phyloP scores from a whole-genome alignment of 2,797 vertebrate genomes.

The Balearica regulorum region DNA sequence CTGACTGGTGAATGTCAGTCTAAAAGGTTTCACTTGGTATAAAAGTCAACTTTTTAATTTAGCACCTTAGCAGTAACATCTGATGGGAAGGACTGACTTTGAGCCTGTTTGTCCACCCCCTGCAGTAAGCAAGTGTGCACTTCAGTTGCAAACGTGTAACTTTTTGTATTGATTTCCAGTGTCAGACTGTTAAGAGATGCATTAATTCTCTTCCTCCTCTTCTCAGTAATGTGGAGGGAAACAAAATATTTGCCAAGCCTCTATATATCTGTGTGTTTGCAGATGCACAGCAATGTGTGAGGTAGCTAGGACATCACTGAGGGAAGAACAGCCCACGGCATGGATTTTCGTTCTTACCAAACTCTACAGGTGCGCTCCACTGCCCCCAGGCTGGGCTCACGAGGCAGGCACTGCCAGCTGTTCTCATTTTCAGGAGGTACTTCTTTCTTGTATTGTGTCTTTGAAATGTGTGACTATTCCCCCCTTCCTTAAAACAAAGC shows the following conservation, averaged over 20 bases:
- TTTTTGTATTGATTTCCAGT: neutral
- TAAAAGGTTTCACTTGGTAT: neutral
- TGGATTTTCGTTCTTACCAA: neutral
- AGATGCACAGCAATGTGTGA: neutral
- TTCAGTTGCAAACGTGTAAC: neutral
- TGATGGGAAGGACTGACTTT: neutral
- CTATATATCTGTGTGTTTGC: accelerated
- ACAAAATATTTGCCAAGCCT: neutral
- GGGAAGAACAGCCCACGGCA: neutral
- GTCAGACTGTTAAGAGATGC: neutral
- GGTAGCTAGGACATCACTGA: accelerated
- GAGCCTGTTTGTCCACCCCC: neutral
- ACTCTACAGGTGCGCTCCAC: constrained; percentile 31
- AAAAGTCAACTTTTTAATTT: neutral
- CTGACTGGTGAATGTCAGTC: neutral
- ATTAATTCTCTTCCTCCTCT: neutral
- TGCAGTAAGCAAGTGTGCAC: neutral
- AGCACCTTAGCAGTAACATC: neutral
- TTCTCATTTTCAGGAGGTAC: constrained; percentile 21
- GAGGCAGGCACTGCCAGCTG: neutral
- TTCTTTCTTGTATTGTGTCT: neutral
- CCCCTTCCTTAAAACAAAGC: neutral
- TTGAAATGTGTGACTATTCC: neutral
- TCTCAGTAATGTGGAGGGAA: neutral
- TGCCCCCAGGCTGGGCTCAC: constrained; percentile 26